Evolutionary conservation across 2,113 vertebrate genomes (phyloP), one percentile per base, ranked within the genome.

Genomic region (Nothobranchius kuhntae): DNA sequence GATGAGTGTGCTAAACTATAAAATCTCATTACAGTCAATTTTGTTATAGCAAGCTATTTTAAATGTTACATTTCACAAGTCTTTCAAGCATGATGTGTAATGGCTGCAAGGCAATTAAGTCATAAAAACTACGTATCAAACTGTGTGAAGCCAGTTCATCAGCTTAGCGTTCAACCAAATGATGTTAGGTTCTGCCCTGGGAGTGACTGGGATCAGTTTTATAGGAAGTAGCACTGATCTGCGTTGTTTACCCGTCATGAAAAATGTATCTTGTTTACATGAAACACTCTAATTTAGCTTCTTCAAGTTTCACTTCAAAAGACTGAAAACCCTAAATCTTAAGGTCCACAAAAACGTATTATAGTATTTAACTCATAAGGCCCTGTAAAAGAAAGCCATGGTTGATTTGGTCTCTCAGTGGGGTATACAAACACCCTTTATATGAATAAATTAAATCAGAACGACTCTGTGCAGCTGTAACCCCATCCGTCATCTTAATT

Each of bases 181-280:
- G 64, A 65, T 72, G 63, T 54, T 59, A 44, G 46, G 13, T 12
- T 52, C 17, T 73, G 65, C 38, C 53, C 56, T 46, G 46, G 48
- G 57, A 62, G 47, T 21, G 21, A 21, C 21, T 21, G 21, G 6
- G 26, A 14, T 57, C 13, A 57, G 40, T 57, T 78, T 78, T 74
- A 83, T 66, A 51, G 54, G 56, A 50, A 55, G 53, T 67, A 61
- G 44, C 57, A 75, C 47, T 60, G 56, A 63, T 57, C 51, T 71
- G 73, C 62, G 69, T 77, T 71, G 73, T 80, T 86, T 78, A 75
- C 30, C 4, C 68, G 76, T 84, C 71, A 79, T 51, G 61, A 48
- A 58, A 63, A 64, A 48, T 68, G 79, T 57, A 15, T 72, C 54
- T 66, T 81, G 58, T 71, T 81, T 65, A 59, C 70, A 70, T 76